phyloP scores from a whole-genome alignment of 1,140 invertebrate species.

The Caerostris extrusa region DNA sequence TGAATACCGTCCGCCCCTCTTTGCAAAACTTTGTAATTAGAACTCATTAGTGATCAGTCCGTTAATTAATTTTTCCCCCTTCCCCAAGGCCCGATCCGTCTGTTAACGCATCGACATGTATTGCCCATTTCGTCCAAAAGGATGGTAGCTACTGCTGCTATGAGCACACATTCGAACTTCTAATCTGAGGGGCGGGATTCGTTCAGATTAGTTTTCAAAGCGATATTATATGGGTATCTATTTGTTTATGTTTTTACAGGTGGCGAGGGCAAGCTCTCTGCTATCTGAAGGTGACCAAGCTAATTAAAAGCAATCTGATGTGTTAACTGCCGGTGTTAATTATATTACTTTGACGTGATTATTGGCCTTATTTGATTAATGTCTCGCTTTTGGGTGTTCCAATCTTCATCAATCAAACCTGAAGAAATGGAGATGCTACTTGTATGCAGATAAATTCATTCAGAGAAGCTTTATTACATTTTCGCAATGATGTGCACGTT shows the following conservation, averaged over 20 bases:
- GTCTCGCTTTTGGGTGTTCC: neutral
- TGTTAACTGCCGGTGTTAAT: neutral
- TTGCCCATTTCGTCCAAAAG: constrained; percentile 15
- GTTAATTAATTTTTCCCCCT: constrained; percentile 64
- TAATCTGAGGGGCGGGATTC: constrained; percentile 2
- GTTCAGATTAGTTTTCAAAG: constrained; percentile 18
- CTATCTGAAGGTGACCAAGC: neutral
- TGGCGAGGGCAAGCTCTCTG: neutral
- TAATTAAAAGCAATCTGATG: neutral
- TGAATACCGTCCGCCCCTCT: neutral
- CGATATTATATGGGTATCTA: neutral
- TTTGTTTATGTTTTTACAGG: constrained; percentile 13
- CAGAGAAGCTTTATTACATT: no score
- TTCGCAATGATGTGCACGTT: no score
- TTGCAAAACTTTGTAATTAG: constrained; percentile 59
- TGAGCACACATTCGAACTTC: neutral
- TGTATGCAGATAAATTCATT: no score
- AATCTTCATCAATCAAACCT: no score
- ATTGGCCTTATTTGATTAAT: neutral
- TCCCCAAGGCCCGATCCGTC: constrained; percentile 12
- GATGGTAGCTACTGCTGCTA: neutral
- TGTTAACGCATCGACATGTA: constrained; percentile 18
- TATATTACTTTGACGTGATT: neutral
- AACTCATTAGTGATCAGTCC: constrained; percentile 62
- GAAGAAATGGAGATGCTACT: no score